These are phyloP conservation scores for Atherix ibis DNA, from an alignment of 2,888 invertebrate genomes.

Conservation along the genomic window DNA sequence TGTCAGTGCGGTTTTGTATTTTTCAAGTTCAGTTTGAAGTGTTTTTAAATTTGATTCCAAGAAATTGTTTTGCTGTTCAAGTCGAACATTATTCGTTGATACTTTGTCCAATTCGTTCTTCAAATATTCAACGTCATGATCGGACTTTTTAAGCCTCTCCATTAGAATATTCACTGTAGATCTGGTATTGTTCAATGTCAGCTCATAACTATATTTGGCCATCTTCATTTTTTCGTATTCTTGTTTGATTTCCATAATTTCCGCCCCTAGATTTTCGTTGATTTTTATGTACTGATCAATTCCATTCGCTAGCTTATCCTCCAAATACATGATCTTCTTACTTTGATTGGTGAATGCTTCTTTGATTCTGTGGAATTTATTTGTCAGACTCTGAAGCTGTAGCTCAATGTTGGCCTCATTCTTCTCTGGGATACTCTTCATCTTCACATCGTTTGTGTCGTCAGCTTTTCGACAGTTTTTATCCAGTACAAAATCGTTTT, in stretches of 20 bases:
- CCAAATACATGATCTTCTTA: slow-evolving; percentile 28
- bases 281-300: slow-evolving; percentile 28
- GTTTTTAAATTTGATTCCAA: slow-evolving; percentile 23
- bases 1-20: slow-evolving; percentile 22
- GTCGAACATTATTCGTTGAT: slow-evolving; percentile 22
- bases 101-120: slow-evolving; percentile 28
- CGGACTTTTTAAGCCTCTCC: slow-evolving; percentile 32
- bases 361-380: slow-evolving; percentile 27
- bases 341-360: slow-evolving; percentile 31
- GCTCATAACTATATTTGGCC: slow-evolving; percentile 32
- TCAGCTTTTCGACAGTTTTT: slow-evolving; percentile 26
- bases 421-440: slow-evolving; percentile 31
- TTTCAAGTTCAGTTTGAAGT: slow-evolving; percentile 19
- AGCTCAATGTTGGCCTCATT: slow-evolving; percentile 35
- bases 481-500: no score
- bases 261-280: slow-evolving; percentile 27
- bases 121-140: slow-evolving; percentile 30
- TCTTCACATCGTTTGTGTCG: slow-evolving; percentile 31
- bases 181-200: slow-evolving; percentile 30
- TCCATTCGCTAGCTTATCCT: slow-evolving; percentile 27
- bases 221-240: slow-evolving; percentile 29
- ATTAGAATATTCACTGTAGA: slow-evolving; percentile 31
- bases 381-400: slow-evolving; percentile 35
- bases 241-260: slow-evolving; percentile 28
- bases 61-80: slow-evolving; percentile 23